Conservation (phyloP, 1,140 invertebrate genomes). For the Drosophila subobscura region DNA sequence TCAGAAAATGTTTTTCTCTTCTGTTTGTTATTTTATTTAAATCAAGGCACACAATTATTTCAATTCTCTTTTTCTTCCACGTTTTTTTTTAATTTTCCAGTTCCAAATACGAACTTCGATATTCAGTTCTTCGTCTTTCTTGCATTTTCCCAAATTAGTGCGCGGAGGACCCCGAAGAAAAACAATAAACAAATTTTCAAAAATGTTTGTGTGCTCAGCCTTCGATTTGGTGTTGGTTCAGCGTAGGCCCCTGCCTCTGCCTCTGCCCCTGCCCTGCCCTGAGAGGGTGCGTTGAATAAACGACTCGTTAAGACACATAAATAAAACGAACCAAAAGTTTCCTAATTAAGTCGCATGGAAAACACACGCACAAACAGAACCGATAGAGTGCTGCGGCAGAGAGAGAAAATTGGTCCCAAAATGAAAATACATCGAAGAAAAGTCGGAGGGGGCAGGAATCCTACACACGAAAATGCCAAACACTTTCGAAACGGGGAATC, state of each 20-base stretch:
- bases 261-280: too few species aligned
- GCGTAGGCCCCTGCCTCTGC: too few species aligned
- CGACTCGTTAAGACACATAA: slow-evolving; percentile 80
- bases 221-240: slow-evolving; percentile 52
- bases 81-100: slow-evolving; percentile 47
- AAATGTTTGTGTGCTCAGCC: slow-evolving; percentile 60
- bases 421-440: slow-evolving; percentile 45
- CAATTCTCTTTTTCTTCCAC: slow-evolving; percentile 46
- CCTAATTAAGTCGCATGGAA: slow-evolving; percentile 73
- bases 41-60: slow-evolving; percentile 74
- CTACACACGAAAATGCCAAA: slow-evolving; percentile 11
- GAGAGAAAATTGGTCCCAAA: slow-evolving; percentile 42
- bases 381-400: too few species aligned
- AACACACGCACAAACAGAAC: slow-evolving; percentile 19
- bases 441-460: slow-evolving; percentile 22
- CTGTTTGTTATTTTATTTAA: slow-evolving; percentile 72
- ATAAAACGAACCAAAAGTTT: slow-evolving; percentile 73
- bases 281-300: slow-evolving; percentile 71
- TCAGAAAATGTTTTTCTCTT: slow-evolving; percentile 27
- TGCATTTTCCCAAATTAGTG: slow-evolving; percentile 55
- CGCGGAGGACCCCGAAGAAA: slow-evolving; percentile 51
- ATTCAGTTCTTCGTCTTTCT: slow-evolving; percentile 34
- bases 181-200: slow-evolving; percentile 76
- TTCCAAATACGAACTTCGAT: slow-evolving; percentile 24
- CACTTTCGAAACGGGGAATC: slow-evolving; percentile 1